These are phyloP conservation scores for Drosophila malerkotliana DNA, from an alignment of 1,140 invertebrate species.

Conservation along the genomic window DNA sequence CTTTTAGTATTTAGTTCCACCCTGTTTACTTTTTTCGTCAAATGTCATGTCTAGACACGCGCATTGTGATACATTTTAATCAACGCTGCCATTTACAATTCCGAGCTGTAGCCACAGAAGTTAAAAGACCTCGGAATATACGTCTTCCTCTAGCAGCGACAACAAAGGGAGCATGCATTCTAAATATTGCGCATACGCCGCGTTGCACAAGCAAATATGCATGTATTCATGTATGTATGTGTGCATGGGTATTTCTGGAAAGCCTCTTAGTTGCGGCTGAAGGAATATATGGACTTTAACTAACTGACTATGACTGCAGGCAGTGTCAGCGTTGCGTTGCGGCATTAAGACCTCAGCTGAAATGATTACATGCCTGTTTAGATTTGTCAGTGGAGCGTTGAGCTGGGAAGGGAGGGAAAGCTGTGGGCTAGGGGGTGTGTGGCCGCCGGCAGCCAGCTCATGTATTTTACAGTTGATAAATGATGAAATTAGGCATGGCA, in stretches of 20 bases:
- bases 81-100: constrained; percentile 38
- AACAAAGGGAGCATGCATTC: constrained; percentile 40
- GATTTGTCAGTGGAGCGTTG: constrained; percentile 66
- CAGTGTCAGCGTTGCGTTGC: constrained; percentile 63
- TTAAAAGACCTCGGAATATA: constrained; percentile 11
- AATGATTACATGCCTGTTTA: constrained; percentile 82
- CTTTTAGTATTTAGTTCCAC: neutral
- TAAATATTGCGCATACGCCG: constrained; percentile 60
- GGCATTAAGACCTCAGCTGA: constrained; percentile 78
- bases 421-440: neutral
- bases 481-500: constrained; percentile 77
- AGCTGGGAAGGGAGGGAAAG: neutral
- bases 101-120: constrained; percentile 19
- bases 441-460: constrained; percentile 48
- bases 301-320: constrained; percentile 65
- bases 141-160: constrained; percentile 18
- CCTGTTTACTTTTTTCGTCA: neutral
- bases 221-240: neutral
- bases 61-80: constrained; percentile 49
- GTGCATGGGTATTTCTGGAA: neutral
- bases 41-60: constrained; percentile 25
- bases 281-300: constrained; percentile 62
- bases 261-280: constrained; percentile 6
- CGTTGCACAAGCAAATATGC: constrained; percentile 30
- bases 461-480: constrained; percentile 80